phyloP scores from a whole-genome alignment of 2,113 vertebrate genomes.

The Phocoena sinus region DNA sequence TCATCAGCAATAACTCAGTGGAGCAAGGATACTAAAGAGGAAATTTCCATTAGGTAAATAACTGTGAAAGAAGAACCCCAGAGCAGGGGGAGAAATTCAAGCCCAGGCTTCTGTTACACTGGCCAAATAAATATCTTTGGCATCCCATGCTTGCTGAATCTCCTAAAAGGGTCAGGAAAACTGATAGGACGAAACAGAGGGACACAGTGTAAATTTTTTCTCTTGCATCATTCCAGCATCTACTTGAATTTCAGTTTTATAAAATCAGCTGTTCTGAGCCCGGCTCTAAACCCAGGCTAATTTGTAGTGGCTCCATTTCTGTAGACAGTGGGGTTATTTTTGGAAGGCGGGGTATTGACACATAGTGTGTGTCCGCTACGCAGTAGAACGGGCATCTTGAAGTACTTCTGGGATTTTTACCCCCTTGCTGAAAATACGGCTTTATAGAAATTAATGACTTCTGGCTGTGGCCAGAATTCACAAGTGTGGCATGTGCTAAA shows the following conservation, averaged over 20 bases:
- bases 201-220: conserved; percentile 41
- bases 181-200: conserved; percentile 17
- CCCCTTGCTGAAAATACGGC: background rate
- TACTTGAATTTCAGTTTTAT: conserved; percentile 59
- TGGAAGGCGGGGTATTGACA: background rate
- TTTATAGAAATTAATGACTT: conserved; percentile 24
- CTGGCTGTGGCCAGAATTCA: conserved; percentile 7
- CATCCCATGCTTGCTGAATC: background rate
- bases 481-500: background rate
- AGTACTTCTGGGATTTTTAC: conserved; percentile 20
- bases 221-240: conserved; percentile 8
- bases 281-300: background rate
- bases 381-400: conserved; percentile 25
- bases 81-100: conserved; percentile 31
- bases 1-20: background rate
- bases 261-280: conserved; percentile 13
- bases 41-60: conserved; percentile 69
- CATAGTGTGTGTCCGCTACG: background rate
- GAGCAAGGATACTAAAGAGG: conserved; percentile 37
- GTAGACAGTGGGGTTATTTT: background rate
- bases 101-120: conserved; percentile 35
- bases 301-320: background rate
- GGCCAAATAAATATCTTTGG: conserved; percentile 13
- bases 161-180: conserved; percentile 12
- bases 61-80: conserved; percentile 48